phyloP scores from a whole-genome alignment of 30 jellyfish, hydroid and myxozoan genomes.

The Cassiopea andromeda region DNA sequence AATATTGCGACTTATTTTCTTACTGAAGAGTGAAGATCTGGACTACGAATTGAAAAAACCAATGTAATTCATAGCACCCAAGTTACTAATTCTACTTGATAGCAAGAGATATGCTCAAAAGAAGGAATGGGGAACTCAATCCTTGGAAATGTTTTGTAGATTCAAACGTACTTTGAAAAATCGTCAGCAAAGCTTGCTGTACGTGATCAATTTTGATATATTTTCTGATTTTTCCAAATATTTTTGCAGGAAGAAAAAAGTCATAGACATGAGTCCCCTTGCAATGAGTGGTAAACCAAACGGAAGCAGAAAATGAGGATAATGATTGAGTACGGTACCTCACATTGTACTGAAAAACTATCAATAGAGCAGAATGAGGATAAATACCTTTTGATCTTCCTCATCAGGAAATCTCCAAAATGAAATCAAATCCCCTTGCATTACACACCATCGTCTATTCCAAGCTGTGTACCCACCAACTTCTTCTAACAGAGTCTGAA shows the following conservation, averaged over 20 bases:
- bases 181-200: not conserved
- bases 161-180: not conserved
- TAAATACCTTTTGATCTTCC: slow-evolving; percentile 88
- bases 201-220: too few species aligned
- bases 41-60: not conserved
- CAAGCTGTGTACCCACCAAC: slow-evolving; percentile 99
- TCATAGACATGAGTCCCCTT: not conserved
- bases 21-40: too few species aligned
- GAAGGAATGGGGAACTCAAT: not conserved
- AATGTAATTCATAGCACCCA: not conserved
- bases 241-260: not conserved
- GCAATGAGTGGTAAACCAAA: not conserved
- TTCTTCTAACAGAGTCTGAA: slow-evolving; percentile 91
- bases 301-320: not conserved
- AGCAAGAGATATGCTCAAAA: not conserved
- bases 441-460: slow-evolving; percentile 97
- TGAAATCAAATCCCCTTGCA: slow-evolving; percentile 83
- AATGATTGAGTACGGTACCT: too few species aligned
- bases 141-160: not conserved
- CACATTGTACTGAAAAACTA: too few species aligned
- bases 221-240: not conserved
- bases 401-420: slow-evolving; percentile 99
- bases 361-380: not conserved
- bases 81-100: not conserved
- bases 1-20: too few species aligned